A percentile compares a stretch with the other conserved stretches of the same genome.
These are phyloP conservation scores for Drosophila subobscura DNA, from an alignment of 1,140 invertebrate species.

Conservation along the genomic window DNA sequence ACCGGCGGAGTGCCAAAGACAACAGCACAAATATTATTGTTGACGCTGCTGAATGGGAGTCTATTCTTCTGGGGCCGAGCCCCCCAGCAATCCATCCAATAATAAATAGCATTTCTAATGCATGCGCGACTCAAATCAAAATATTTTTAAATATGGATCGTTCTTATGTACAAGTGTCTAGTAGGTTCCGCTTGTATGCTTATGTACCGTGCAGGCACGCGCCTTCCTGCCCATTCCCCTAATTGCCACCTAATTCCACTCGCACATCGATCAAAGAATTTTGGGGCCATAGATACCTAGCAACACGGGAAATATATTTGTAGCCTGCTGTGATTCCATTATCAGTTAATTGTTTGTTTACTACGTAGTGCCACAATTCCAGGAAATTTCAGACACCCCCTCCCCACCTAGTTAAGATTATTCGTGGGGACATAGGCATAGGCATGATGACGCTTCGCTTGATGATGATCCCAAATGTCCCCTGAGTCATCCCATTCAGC, in stretches of 20 bases:
- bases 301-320: constrained; percentile 10
- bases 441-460: constrained; percentile 17
- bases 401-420: constrained; percentile 39
- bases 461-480: neutral
- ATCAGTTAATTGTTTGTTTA: constrained; percentile 79
- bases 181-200: constrained; percentile 13
- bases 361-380: constrained; percentile 35
- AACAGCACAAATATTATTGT: constrained; percentile 62
- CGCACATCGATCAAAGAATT: constrained; percentile 36
- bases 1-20: neutral
- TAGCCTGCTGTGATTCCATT: constrained; percentile 36
- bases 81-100: constrained; percentile 47
- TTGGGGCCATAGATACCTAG: neutral
- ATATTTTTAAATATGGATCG: constrained; percentile 25
- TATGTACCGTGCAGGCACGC: constrained; percentile 19
- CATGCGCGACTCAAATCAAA: constrained; percentile 53
- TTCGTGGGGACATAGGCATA: no score
- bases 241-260: constrained; percentile 3
- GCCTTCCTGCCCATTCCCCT: constrained; percentile 8
- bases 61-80: constrained; percentile 58
- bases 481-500: constrained; percentile 21
- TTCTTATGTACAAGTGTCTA: neutral
- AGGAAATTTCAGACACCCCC: constrained; percentile 21
- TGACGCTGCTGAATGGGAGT: constrained; percentile 44
- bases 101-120: constrained; percentile 47